Evolutionary conservation across 2,888 invertebrate genomes (phyloP).

Genomic region (Metacarcinus magister): DNA sequence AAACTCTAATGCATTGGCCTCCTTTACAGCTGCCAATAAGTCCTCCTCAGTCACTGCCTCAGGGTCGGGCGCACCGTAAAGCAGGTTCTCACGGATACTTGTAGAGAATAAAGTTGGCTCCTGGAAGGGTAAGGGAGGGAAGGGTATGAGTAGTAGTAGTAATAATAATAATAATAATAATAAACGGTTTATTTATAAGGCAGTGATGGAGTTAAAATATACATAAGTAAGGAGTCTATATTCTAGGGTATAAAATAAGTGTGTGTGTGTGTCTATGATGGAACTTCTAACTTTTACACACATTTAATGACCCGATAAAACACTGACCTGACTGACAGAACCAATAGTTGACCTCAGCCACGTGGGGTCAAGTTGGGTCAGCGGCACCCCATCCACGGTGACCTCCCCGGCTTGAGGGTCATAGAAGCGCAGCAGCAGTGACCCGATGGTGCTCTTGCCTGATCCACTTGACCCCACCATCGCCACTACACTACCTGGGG

Average conservation of each 20-base stretch:
- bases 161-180: not conserved
- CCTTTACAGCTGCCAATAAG: constrained; percentile 88
- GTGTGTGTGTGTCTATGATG: not conserved
- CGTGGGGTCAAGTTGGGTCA: constrained; percentile 90
- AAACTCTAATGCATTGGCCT: constrained; percentile 95
- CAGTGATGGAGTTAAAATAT: no score
- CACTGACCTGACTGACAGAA: constrained; percentile 77
- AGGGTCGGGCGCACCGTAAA: constrained; percentile 90
- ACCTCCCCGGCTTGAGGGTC: constrained; percentile 91
- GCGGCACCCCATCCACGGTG: constrained; percentile 90
- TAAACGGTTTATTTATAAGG: not conserved
- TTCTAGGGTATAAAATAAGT: no score
- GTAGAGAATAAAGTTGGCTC: constrained; percentile 97
- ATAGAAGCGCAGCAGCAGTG: constrained; percentile 93
- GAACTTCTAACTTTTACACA: not conserved
- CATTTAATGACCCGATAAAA: not conserved
- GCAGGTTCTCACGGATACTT: constrained; percentile 94
- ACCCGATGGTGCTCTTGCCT: constrained; percentile 96
- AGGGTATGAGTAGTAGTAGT: not conserved
- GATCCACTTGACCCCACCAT: constrained; percentile 96
- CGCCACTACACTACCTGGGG: constrained; percentile 88
- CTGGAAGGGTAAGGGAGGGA: constrained; percentile 85
- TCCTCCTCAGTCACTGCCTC: constrained; percentile 86
- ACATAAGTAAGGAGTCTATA: no score
- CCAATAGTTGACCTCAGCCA: constrained; percentile 89